Conservation (phyloP, 37 sponge, comb jelly and placozoan species). For the Chondrilla cf. caribensis region DNA sequence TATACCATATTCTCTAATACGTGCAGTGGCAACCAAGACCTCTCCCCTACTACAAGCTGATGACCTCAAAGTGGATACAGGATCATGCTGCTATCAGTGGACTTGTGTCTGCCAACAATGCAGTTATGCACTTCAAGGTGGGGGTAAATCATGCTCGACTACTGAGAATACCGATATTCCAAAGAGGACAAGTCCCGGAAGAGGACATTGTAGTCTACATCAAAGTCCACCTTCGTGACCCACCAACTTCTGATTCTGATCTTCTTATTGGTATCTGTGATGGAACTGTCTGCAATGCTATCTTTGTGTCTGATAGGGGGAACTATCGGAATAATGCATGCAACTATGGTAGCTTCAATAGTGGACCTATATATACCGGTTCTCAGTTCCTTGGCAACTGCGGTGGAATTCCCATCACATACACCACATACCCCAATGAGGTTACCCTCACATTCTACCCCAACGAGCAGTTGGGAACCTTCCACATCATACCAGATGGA, state of each 20-base stretch:
- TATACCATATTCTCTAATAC: too few relatives aligned
- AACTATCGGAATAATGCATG: background rate
- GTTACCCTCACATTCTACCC: background rate
- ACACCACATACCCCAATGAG: background rate
- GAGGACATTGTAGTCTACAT: background rate
- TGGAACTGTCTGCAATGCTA: constrained; percentile 14
- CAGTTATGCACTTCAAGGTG: background rate
- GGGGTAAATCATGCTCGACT: background rate
- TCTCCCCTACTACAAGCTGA: background rate
- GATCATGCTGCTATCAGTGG: background rate
- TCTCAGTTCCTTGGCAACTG: background rate
- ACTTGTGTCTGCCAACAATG: background rate
- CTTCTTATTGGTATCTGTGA: background rate
- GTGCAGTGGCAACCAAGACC: too few relatives aligned
- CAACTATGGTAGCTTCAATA: background rate
- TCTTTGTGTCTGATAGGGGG: background rate
- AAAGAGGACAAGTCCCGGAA: background rate
- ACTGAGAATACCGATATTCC: background rate
- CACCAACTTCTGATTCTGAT: background rate
- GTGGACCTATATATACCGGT: background rate
- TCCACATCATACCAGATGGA: background rate
- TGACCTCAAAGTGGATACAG: background rate
- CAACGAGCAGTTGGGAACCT: background rate
- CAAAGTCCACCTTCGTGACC: background rate
- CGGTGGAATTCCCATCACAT: background rate